These are phyloP conservation scores for Oreonectes daqikongensis DNA, from an alignment of 2,797 vertebrate genomes.

Conservation along the genomic window DNA sequence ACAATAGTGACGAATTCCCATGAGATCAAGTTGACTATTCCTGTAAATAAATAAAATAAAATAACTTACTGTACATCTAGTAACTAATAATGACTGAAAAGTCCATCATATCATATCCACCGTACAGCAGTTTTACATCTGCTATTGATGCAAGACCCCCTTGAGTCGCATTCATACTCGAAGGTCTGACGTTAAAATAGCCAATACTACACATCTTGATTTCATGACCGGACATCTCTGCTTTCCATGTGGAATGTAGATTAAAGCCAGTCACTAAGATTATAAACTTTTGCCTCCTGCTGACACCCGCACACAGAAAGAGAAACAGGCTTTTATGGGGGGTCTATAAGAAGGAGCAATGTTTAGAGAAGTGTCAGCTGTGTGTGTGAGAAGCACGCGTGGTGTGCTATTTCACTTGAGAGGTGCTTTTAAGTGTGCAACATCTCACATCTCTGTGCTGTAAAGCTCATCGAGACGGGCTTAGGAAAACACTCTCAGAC, in stretches of 20 bases:
- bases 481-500: constrained; percentile 54
- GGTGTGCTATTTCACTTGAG: constrained; percentile 60
- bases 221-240: not conserved
- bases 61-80: too few relatives aligned
- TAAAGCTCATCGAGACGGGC: constrained; percentile 58
- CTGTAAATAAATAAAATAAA: too few relatives aligned
- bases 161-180: not conserved
- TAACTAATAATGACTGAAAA: not conserved
- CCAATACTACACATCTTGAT: constrained; percentile 10
- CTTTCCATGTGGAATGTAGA: constrained; percentile 36
- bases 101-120: not conserved
- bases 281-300: constrained; percentile 19
- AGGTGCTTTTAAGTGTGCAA: constrained; percentile 50
- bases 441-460: constrained; percentile 41
- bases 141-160: not conserved
- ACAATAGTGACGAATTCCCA: too few relatives aligned
- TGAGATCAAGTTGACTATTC: too few relatives aligned
- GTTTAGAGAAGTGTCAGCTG: constrained; percentile 50
- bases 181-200: not conserved
- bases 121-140: not conserved
- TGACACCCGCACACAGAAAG: constrained; percentile 6
- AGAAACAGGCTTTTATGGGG: constrained; percentile 18
- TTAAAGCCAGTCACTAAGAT: constrained; percentile 20
- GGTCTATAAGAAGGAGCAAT: constrained; percentile 14
- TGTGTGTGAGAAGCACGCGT: constrained; percentile 19